These are phyloP conservation scores for Stenchaetothrips biformis DNA, from an alignment of 2,888 invertebrate genomes.

Conservation along the genomic window DNA sequence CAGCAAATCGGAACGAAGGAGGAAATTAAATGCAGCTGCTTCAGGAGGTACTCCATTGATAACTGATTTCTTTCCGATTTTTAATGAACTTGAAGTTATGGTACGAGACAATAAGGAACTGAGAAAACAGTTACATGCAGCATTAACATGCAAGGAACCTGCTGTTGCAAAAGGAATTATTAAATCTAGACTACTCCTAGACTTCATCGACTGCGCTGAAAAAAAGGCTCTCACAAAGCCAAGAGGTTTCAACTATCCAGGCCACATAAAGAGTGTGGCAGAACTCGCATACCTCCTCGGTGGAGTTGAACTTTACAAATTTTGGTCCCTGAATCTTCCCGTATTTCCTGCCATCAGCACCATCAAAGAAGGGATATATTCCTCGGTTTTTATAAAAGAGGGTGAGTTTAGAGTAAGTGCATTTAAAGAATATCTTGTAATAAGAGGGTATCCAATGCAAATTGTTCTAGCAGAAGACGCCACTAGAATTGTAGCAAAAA, in stretches of 20 bases:
- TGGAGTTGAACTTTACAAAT: background rate
- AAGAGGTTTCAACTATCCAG: background rate
- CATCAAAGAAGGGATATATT: background rate
- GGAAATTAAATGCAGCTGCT: background rate
- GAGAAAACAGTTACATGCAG: no score
- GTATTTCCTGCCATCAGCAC: background rate
- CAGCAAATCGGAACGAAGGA: background rate
- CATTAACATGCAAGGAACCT: background rate
- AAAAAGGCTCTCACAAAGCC: background rate
- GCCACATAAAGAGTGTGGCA: background rate
- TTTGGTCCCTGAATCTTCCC: background rate
- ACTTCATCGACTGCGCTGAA: background rate
- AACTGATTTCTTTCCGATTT: background rate
- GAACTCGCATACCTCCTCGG: background rate
- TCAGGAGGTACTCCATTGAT: background rate
- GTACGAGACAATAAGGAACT: no score
- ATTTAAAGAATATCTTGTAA: background rate
- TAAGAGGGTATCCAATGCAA: background rate
- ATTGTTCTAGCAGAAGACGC: constrained; percentile 35
- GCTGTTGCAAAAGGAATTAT: background rate
- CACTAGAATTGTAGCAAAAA: constrained; percentile 35
- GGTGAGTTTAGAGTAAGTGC: background rate
- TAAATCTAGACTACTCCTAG: background rate
- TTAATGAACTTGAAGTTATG: no score
- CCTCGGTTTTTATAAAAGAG: background rate